phyloP scores from a whole-genome alignment of 37 sponge, comb jelly and placozoan species.

The Dysidea cf. avara region DNA sequence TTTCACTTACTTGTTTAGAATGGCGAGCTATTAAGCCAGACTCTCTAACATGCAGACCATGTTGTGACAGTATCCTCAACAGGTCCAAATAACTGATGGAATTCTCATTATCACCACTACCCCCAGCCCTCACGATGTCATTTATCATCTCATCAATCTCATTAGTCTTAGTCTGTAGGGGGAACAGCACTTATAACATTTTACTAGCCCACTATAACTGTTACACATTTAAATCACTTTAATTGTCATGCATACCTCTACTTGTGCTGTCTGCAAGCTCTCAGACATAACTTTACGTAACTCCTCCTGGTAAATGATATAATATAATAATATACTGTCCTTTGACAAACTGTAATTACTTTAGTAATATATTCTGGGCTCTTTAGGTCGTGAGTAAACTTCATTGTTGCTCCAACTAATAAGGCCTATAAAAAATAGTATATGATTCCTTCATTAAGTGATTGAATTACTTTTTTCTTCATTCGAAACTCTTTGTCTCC shows the following conservation, averaged over 20 bases:
- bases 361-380: constrained; percentile 56
- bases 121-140: constrained; percentile 48
- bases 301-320: constrained; percentile 8
- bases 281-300: constrained; percentile 33
- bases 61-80: constrained; percentile 44
- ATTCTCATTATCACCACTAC: constrained; percentile 17
- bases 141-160: constrained; percentile 55
- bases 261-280: constrained; percentile 17
- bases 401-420: constrained; percentile 68
- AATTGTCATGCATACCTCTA: constrained; percentile 21
- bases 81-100: constrained; percentile 43
- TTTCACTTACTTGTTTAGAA: not conserved
- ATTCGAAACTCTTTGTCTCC: too few species aligned
- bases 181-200: not conserved
- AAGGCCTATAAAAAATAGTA: constrained; percentile 23
- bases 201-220: too few species aligned
- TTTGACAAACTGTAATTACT: not conserved
- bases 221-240: too few species aligned
- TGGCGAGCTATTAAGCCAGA: constrained; percentile 59
- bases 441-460: not conserved
- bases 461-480: not conserved
- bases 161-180: not conserved
- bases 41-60: constrained; percentile 68
- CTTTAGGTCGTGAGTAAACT: constrained; percentile 50
- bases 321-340: not conserved